Evolutionary conservation across 1,140 invertebrate genomes (phyloP).

Genomic region (Penaeus vannamei): DNA sequence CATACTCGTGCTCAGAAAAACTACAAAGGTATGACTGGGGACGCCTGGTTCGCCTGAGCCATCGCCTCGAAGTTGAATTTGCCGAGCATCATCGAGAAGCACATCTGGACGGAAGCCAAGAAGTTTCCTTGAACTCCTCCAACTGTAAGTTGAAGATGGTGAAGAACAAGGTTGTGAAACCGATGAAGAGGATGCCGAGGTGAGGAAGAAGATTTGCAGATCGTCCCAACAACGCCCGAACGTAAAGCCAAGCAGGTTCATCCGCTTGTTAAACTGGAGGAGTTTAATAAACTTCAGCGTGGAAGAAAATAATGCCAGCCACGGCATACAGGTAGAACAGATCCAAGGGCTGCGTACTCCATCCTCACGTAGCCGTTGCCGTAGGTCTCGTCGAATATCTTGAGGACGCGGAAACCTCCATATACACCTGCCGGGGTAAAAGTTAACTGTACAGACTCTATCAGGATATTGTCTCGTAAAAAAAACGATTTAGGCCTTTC

Average conservation of each 20-base stretch:
- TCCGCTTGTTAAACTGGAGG: slow-evolving; percentile 67
- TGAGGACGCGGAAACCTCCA: slow-evolving; percentile 52
- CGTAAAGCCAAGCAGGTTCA: slow-evolving; percentile 58
- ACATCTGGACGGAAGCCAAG: slow-evolving; percentile 46
- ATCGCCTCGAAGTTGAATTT: slow-evolving; percentile 72
- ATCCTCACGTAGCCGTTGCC: slow-evolving; percentile 65
- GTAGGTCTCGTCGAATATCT: slow-evolving; percentile 49
- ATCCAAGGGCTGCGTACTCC: slow-evolving; percentile 53
- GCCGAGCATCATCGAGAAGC: slow-evolving; percentile 66
- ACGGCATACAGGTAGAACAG: slow-evolving; percentile 46
- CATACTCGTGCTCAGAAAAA: slow-evolving; percentile 74
- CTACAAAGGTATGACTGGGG: slow-evolving; percentile 75
- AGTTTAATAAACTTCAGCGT: slow-evolving; percentile 64
- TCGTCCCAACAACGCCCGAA: slow-evolving; percentile 61
- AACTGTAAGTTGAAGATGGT: slow-evolving; percentile 52
- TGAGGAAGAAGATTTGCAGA: slow-evolving; percentile 59
- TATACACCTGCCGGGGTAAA: too few species aligned
- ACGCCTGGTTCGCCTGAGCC: slow-evolving; percentile 71
- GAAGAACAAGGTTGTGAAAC: slow-evolving; percentile 59
- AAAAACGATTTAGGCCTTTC: too few species aligned
- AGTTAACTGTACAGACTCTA: too few species aligned
- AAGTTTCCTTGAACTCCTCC: slow-evolving; percentile 56
- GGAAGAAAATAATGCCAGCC: slow-evolving; percentile 58
- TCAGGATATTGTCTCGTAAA: too few species aligned
- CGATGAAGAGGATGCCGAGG: slow-evolving; percentile 61